Evolutionary conservation across 2,888 invertebrate species (phyloP).

Genomic region (Hetaerina titia): DNA sequence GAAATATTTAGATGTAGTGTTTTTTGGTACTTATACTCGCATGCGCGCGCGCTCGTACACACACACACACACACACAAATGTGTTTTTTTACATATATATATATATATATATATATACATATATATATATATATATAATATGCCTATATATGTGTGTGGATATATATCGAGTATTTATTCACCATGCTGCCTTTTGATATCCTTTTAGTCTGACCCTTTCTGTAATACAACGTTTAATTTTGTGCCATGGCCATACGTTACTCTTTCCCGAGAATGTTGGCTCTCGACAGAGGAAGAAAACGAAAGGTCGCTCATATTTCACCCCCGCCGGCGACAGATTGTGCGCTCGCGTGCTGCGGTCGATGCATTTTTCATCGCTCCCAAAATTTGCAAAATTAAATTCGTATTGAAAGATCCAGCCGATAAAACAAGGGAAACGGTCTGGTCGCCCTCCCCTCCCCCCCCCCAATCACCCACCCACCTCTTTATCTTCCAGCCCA

Average conservation of each 20-base stretch:
- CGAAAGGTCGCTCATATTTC: slow-evolving; percentile 10
- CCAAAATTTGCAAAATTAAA: slow-evolving; percentile 53
- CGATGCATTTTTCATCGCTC: slow-evolving; percentile 36
- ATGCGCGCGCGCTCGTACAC: too few relatives aligned
- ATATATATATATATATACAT: too few relatives aligned
- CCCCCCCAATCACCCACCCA: too few relatives aligned
- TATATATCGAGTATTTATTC: background rate
- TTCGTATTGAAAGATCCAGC: slow-evolving; percentile 38
- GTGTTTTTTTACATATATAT: too few relatives aligned
- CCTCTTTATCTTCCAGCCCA: background rate
- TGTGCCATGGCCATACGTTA: background rate
- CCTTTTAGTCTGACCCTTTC: background rate
- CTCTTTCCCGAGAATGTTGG: background rate
- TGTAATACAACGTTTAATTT: background rate
- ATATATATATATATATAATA: too few relatives aligned
- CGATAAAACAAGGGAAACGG: background rate
- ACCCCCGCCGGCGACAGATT: slow-evolving; percentile 31
- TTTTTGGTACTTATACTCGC: too few relatives aligned
- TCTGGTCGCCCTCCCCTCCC: background rate
- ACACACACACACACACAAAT: too few relatives aligned
- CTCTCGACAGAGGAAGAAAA: background rate
- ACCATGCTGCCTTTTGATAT: background rate
- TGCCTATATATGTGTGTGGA: too few relatives aligned
- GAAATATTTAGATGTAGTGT: too few relatives aligned
- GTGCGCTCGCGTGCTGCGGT: slow-evolving; percentile 15